Conservation (phyloP, 2,888 invertebrate genomes). For the Platerodrilus igneus region DNA sequence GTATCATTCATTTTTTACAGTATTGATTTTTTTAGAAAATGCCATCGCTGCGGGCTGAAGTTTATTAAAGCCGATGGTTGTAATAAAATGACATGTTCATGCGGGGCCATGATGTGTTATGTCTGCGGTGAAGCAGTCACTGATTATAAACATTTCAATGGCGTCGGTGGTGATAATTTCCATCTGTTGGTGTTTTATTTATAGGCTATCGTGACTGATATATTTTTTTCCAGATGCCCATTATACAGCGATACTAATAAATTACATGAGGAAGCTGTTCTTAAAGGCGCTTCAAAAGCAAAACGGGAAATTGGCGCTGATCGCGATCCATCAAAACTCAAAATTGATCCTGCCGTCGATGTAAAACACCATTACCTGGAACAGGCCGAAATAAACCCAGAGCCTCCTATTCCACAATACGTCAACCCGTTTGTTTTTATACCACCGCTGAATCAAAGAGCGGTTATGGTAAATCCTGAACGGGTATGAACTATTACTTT, state of each 20-base stretch:
- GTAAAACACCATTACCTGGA: constrained; percentile 9
- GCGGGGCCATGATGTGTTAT: constrained; percentile 50
- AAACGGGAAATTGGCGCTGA: constrained; percentile 38
- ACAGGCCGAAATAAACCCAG: constrained; percentile 1
- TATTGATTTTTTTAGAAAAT: constrained; percentile 36
- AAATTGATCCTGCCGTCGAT: constrained; percentile 37
- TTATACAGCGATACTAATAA: constrained; percentile 36
- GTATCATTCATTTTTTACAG: background rate
- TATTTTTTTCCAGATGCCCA: constrained; percentile 35
- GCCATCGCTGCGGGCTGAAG: constrained; percentile 42
- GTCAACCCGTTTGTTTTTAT: too few species aligned
- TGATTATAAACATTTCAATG: constrained; percentile 50
- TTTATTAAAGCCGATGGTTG: constrained; percentile 50
- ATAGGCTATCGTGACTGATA: too few species aligned
- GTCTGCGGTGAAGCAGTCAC: constrained; percentile 45
- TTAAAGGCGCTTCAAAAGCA: constrained; percentile 34
- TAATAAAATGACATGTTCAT: constrained; percentile 51
- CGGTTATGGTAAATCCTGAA: too few species aligned
- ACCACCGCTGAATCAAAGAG: too few species aligned
- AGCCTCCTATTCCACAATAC: too few species aligned
- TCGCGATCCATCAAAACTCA: constrained; percentile 30
- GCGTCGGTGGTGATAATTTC: constrained; percentile 11
- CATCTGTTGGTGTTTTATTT: constrained; percentile 10
- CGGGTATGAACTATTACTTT: too few species aligned
- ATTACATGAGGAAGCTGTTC: constrained; percentile 35